A percentile compares a stretch with the other conserved stretches of the same genome.
Evolutionary conservation across 2,888 invertebrate species (phyloP).

Genomic region (Spatulosminthurus flaviceps): DNA sequence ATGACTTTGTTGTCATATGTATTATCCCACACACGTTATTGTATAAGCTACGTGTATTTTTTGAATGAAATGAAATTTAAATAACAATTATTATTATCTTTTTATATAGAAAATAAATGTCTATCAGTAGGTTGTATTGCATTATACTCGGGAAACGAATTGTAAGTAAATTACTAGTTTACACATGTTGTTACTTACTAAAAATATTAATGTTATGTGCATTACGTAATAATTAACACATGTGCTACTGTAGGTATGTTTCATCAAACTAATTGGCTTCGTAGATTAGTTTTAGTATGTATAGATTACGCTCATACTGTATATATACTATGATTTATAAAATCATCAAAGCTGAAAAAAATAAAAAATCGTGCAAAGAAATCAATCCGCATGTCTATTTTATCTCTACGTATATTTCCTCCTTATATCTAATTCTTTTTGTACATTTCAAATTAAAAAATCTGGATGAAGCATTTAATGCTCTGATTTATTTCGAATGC

Average conservation of each 20-base stretch:
- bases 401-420: neutral
- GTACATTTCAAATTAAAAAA: too few species aligned
- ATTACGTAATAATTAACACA: neutral
- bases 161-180: slow-evolving; percentile 3
- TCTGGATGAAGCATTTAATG: too few species aligned
- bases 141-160: neutral
- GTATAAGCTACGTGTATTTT: too few species aligned
- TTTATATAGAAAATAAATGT: neutral
- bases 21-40: too few species aligned
- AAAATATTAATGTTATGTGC: neutral
- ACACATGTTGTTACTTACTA: slow-evolving; percentile 14
- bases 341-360: slow-evolving; percentile 19
- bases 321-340: slow-evolving; percentile 5
- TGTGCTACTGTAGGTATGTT: slow-evolving; percentile 7
- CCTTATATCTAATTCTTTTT: neutral
- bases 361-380: slow-evolving; percentile 1
- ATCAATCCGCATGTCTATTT: too few species aligned
- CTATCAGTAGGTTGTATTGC: neutral
- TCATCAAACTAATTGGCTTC: slow-evolving; percentile 6
- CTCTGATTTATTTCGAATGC: too few species aligned
- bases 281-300: slow-evolving; percentile 31
- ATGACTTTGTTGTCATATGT: too few species aligned
- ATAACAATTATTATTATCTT: too few species aligned
- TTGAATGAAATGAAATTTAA: too few species aligned
- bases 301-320: slow-evolving; percentile 20